Conservation (phyloP, 2,888 invertebrate species). For the Caenorhabditis sulstoni region DNA sequence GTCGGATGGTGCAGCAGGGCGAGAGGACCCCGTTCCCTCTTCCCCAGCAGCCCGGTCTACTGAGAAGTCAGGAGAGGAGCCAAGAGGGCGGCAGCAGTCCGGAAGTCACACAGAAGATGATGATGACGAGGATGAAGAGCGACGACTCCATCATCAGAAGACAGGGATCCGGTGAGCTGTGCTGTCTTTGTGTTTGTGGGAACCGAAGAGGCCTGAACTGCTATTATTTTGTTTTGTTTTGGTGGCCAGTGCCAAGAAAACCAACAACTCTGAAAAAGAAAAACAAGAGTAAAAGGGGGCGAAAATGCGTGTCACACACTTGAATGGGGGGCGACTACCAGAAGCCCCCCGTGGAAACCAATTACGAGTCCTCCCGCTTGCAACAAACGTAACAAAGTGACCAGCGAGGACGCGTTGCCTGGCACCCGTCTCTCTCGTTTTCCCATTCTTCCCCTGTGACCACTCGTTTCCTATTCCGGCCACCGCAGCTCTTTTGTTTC, state of each 20-base stretch:
- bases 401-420: constrained; percentile 40
- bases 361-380: constrained; percentile 39
- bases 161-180: constrained; percentile 46
- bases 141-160: constrained; percentile 62
- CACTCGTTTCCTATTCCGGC: constrained; percentile 35
- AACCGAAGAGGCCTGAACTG: too few species aligned
- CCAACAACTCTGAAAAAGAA: not conserved
- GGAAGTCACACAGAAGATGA: constrained; percentile 35
- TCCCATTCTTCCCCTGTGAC: constrained; percentile 23
- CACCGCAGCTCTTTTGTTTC: constrained; percentile 18
- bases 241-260: too few species aligned
- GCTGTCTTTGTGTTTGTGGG: too few species aligned
- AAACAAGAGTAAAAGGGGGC: constrained; percentile 3
- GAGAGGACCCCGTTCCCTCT: constrained; percentile 8
- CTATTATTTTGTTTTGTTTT: too few species aligned
- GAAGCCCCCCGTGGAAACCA: constrained; percentile 24
- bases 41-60: constrained; percentile 17
- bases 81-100: constrained; percentile 19
- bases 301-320: not conserved
- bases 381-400: constrained; percentile 27
- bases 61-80: constrained; percentile 21
- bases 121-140: constrained; percentile 60
- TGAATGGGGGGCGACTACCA: not conserved
- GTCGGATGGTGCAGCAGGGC: constrained; percentile 24
- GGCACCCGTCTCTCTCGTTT: constrained; percentile 26